These are phyloP conservation scores for Zaprionus camerounensis DNA, from an alignment of 1,140 invertebrate genomes.

Conservation along the genomic window DNA sequence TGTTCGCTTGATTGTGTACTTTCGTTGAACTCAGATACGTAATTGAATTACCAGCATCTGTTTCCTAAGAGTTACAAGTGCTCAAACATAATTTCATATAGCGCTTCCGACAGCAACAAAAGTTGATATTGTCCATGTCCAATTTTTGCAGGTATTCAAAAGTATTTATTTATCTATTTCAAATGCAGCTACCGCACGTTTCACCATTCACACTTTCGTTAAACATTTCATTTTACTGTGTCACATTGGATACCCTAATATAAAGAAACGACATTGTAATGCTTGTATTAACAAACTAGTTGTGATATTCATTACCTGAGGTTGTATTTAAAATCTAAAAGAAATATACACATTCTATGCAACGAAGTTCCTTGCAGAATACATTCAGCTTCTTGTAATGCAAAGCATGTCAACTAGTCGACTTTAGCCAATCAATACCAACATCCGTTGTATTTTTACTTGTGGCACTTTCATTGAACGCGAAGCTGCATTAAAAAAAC, in stretches of 20 bases:
- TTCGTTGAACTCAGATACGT: constrained; percentile 36
- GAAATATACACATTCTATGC: no score
- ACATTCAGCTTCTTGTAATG: no score
- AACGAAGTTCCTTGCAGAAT: no score
- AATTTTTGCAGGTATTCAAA: constrained; percentile 17
- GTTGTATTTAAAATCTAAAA: no score
- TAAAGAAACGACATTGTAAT: not conserved
- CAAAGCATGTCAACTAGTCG: constrained; percentile 14
- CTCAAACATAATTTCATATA: constrained; percentile 16
- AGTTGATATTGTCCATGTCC: constrained; percentile 21
- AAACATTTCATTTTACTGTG: not conserved
- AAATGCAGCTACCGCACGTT: not conserved
- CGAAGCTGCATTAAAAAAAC: constrained; percentile 74
- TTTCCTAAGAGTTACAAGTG: constrained; percentile 17
- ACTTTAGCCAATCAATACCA: not conserved
- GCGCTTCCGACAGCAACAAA: not conserved
- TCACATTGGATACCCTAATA: not conserved
- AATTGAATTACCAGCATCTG: constrained; percentile 54
- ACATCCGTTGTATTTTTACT: constrained; percentile 40
- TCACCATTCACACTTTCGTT: constrained; percentile 7
- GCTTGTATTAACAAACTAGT: no score
- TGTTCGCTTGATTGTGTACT: constrained; percentile 23
- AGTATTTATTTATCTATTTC: constrained; percentile 17
- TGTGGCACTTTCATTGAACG: constrained; percentile 70
- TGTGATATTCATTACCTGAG: no score